Base-by-base conservation (phyloP, 2,113 vertebrate species). In the Thamnaconus septentrionalis region DNA sequence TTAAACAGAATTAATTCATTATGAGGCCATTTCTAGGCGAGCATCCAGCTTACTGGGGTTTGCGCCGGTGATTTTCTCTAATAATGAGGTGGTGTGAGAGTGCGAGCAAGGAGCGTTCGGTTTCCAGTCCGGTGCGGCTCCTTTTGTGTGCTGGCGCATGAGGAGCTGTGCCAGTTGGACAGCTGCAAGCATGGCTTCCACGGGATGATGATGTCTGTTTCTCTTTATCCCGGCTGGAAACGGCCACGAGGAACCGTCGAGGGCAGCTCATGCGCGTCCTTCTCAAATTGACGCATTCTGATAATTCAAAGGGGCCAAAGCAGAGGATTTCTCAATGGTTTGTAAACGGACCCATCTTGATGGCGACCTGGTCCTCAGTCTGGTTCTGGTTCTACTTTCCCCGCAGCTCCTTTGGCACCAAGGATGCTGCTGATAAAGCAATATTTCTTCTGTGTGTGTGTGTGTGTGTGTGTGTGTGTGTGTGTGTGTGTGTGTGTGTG, bases 91-190 rank as follows among this genome's bases (percentile, higher is more conserved):
- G 40, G 40, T 8, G 5, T 59, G 64, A 78, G 57, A 61, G 68
- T 64, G 74, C 70, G 39, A 48, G 4, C 51, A 40, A 5, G 45
- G 12, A 63, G 61, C 57, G 70, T 61, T 53, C 65, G 10, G 10
- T 73, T 65, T 59, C 39, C 55, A 1, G 49, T 56, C 4, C 46
- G 56, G 50, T 40, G 67, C 68, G 60, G 74, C 57, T 78, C 59
- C 86, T 85, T 88, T 89, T 89, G 89, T 90, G 82, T 81, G 78
- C 64, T 63, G 65, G 63, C 61, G 78, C 74, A 64, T 56, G 72
- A 60, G 62, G 62, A 77, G 72, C 76, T 0, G 69, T 68, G 75
- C 73, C 84, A 78, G 59, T 60, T 44, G 75, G 82, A 80, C 80
- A 80, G 77, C 85, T 82, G 85, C 80, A 50, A 73, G 84, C 82